These are phyloP conservation scores for Leuciscus waleckii DNA, from an alignment of 2,797 vertebrate species.

Conservation along the genomic window DNA sequence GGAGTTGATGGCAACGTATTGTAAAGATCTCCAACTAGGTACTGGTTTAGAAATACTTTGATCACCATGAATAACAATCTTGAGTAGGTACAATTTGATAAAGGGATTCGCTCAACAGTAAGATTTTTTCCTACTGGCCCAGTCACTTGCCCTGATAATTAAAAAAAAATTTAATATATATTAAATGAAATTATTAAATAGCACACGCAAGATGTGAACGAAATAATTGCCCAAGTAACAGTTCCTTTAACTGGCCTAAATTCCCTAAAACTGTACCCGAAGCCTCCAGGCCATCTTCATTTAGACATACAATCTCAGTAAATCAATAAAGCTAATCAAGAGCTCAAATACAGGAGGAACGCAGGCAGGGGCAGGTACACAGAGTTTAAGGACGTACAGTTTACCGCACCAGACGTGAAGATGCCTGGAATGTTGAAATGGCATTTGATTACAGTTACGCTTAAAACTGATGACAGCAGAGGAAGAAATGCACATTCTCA, in stretches of 20 bases:
- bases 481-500: conserved; percentile 51
- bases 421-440: conserved; percentile 22
- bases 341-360: conserved; percentile 1
- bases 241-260: background rate
- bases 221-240: background rate
- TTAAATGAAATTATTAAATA: background rate
- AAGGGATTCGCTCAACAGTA: background rate
- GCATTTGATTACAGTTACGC: conserved; percentile 49
- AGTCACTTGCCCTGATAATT: background rate
- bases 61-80: conserved; percentile 9
- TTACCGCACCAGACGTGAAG: background rate
- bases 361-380: background rate
- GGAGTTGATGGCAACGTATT: conserved; percentile 27
- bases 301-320: background rate
- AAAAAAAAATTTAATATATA: too few species aligned
- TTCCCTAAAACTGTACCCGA: background rate
- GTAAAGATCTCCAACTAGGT: conserved; percentile 25
- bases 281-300: background rate
- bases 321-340: conserved; percentile 3
- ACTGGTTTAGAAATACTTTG: conserved; percentile 38
- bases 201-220: background rate
- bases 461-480: conserved; percentile 54
- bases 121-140: background rate
- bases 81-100: background rate
- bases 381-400: background rate